These are phyloP conservation scores for Australoheros scitulus DNA, from an alignment of 2,113 vertebrate genomes.

Conservation along the genomic window DNA sequence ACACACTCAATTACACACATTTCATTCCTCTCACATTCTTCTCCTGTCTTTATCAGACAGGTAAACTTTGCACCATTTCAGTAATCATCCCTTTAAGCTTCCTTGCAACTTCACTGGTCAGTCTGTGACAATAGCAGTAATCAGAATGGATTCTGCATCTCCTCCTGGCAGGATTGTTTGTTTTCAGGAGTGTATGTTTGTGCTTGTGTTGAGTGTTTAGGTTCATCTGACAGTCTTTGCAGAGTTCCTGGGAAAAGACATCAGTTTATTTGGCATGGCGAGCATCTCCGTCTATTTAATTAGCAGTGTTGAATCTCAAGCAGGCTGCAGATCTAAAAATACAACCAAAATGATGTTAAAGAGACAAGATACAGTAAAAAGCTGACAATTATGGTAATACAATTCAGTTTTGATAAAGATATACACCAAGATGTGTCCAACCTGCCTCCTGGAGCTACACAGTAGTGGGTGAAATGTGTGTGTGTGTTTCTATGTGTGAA, in stretches of 20 bases:
- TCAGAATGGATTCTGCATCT: slow-evolving; percentile 46
- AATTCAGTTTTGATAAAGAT: slow-evolving; percentile 66
- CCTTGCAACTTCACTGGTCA: slow-evolving; percentile 55
- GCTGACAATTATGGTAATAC: slow-evolving; percentile 80
- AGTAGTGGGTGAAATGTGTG: slow-evolving; percentile 24
- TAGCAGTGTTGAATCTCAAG: slow-evolving; percentile 71
- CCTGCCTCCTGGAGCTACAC: slow-evolving; percentile 54
- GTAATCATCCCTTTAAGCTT: slow-evolving; percentile 46
- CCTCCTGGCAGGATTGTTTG: slow-evolving; percentile 26
- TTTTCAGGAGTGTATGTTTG: slow-evolving; percentile 40
- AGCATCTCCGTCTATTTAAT: slow-evolving; percentile 72
- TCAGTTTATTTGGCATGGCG: slow-evolving; percentile 66
- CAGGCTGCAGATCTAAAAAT: slow-evolving; percentile 75
- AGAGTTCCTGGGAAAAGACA: slow-evolving; percentile 59
- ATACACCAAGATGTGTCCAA: slow-evolving; percentile 62
- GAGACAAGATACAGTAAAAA: slow-evolving; percentile 74
- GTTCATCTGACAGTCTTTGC: slow-evolving; percentile 63
- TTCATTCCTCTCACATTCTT: slow-evolving; percentile 45
- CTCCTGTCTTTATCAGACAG: slow-evolving; percentile 54
- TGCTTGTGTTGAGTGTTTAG: slow-evolving; percentile 27
- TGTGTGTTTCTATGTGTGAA: not conserved
- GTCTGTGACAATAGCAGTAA: slow-evolving; percentile 52
- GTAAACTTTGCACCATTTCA: slow-evolving; percentile 53
- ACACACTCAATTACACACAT: slow-evolving; percentile 47
- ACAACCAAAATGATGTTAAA: slow-evolving; percentile 77